A percentile compares a stretch with the other conserved stretches of the same genome.
phyloP scores from a whole-genome alignment of 2,888 invertebrate genomes.

The Brenthis ino region DNA sequence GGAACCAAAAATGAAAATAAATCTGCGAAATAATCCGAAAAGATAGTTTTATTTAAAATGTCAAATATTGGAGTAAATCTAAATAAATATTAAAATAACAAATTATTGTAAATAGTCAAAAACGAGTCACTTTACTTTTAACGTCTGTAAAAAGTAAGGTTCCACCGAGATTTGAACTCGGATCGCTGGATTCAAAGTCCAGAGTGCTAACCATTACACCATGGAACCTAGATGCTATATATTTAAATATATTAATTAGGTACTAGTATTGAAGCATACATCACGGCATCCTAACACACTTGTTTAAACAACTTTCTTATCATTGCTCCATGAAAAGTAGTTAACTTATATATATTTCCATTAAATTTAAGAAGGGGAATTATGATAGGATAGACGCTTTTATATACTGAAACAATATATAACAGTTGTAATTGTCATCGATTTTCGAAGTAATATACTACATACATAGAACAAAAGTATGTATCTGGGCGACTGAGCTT shows the following conservation, averaged over 20 bases:
- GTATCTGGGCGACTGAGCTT: too few species aligned
- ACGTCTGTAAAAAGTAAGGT: conserved; percentile 28
- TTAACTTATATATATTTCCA: background rate
- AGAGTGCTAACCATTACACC: conserved; percentile 90
- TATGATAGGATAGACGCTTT: too few species aligned
- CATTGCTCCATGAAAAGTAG: background rate
- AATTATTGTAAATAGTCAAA: conserved; percentile 3
- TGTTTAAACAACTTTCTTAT: conserved; percentile 10
- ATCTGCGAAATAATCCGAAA: too few species aligned
- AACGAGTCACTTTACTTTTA: conserved; percentile 7
- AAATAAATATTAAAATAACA: too few species aligned
- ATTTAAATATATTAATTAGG: background rate
- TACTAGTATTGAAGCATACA: background rate
- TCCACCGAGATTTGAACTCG: conserved; percentile 91
- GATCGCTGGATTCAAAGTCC: conserved; percentile 92
- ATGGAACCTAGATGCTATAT: conserved; percentile 1
- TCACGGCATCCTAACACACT: background rate
- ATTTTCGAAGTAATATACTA: too few species aligned
- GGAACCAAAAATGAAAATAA: too few species aligned
- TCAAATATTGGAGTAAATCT: too few species aligned
- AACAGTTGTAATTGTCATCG: too few species aligned
- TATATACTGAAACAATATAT: too few species aligned
- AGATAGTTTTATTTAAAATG: too few species aligned
- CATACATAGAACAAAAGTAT: too few species aligned
- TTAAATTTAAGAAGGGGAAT: too few species aligned